phyloP scores from a whole-genome alignment of 2,888 invertebrate genomes.

The Pammene fasciana region DNA sequence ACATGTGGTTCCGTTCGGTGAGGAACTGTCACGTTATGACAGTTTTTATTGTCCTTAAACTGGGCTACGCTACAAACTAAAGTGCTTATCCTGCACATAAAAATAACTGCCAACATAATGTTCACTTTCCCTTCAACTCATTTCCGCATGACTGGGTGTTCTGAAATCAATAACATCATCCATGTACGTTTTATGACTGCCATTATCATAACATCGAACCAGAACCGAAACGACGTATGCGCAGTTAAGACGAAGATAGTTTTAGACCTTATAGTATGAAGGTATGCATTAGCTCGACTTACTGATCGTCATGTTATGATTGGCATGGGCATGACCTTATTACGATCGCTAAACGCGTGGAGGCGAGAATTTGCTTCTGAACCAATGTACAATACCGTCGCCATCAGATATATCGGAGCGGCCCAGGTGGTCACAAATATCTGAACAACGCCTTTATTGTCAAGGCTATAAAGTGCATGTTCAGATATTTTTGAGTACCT shows the following conservation, averaged over 20 bases:
- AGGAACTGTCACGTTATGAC: neutral
- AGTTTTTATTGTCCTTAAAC: slow-evolving; percentile 2
- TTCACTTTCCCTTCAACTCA: slow-evolving; percentile 36
- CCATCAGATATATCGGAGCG: too few species aligned
- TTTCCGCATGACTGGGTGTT: slow-evolving; percentile 33
- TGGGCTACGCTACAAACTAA: neutral
- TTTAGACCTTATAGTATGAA: neutral
- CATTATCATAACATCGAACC: slow-evolving; percentile 30
- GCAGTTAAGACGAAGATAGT: neutral
- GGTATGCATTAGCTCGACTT: slow-evolving; percentile 27
- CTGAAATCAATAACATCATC: slow-evolving; percentile 42
- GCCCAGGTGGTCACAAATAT: too few species aligned
- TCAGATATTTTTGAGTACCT: too few species aligned
- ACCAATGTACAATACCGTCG: too few species aligned
- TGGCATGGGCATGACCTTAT: slow-evolving; percentile 19
- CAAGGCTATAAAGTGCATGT: too few species aligned
- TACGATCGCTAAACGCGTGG: neutral
- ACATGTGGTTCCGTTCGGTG: neutral
- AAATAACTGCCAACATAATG: slow-evolving; percentile 23
- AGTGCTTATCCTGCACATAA: slow-evolving; percentile 24
- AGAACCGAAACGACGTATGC: slow-evolving; percentile 1
- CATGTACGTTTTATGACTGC: slow-evolving; percentile 31
- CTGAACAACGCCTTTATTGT: too few species aligned
- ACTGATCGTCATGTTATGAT: slow-evolving; percentile 38
- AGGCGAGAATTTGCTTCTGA: neutral